Base-by-base conservation (phyloP, 2,113 vertebrate genomes). In the Neoarius graeffei region DNA sequence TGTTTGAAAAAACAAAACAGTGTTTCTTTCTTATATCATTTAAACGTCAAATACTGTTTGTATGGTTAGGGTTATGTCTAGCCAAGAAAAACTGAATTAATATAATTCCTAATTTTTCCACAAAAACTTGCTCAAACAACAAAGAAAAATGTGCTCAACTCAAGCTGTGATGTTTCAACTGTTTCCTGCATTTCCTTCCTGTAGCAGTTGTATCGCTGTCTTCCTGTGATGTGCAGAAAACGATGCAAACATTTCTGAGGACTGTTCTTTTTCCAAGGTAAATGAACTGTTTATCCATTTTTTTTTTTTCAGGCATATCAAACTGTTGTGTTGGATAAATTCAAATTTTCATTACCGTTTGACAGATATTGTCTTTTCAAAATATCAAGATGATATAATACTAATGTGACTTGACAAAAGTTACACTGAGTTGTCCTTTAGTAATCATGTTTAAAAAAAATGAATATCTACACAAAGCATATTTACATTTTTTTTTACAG, bases 201-300 rank as follows among this genome's bases (percentile, higher is more conserved):
- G 60, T 56, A 20, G 7, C 2, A 27, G 7, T 60, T 35, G 30
- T 9, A 11, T 20, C 7, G 5, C 6, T 20, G 23, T 80, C n/a
- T 27, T 56, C 64, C n/a, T 54, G 35, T 86, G n/a, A 56, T 82
- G 27, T 17, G 11, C 17, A 54, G 3, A 0, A 15, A 48, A 77
- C 25, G 85, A 54, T 90, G 71, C 57, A 52, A 57, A 27, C 14
- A 25, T 20, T 27, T 85, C 76, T 87, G 10, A 76, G 50, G 15
- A 83, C 6, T 85, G 0, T 83, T 2, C 27, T 11, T 88, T 77
- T 85, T 30, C 30, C 11, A 50, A n/a, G 86, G 87, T 90, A 84
- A 86, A 48, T 81, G 42, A 3, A 57, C 25, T 54, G 23, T 73
- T 77, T 15, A 59, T 81, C n/a, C 19, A 59, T 27, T 71, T 35